These are phyloP conservation scores for Copidosoma floridanum DNA, from an alignment of 1,140 invertebrate genomes.

Conservation along the genomic window DNA sequence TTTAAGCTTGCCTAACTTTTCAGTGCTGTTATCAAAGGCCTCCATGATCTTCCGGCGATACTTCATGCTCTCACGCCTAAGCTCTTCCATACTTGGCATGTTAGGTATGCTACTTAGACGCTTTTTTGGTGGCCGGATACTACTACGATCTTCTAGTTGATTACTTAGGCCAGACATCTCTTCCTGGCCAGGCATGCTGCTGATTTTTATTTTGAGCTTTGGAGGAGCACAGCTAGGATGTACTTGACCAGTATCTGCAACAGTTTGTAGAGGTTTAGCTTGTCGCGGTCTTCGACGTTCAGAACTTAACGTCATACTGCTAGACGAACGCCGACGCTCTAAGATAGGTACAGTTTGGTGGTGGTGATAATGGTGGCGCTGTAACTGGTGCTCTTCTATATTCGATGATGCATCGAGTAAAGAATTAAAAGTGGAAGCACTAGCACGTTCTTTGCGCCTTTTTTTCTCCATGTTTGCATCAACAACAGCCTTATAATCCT, in stretches of 20 bases:
- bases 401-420: constrained; percentile 27
- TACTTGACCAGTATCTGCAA: constrained; percentile 26
- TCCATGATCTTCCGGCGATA: constrained; percentile 80
- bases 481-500: constrained; percentile 72
- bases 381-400: constrained; percentile 34
- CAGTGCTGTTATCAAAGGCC: constrained; percentile 62
- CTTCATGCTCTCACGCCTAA: constrained; percentile 83
- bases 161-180: constrained; percentile 38
- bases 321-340: constrained; percentile 49
- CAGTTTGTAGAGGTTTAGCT: constrained; percentile 49
- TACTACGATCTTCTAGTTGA: constrained; percentile 54
- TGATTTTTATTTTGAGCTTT: constrained; percentile 82
- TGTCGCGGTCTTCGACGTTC: constrained; percentile 62
- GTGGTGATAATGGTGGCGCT: background rate
- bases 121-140: constrained; percentile 72
- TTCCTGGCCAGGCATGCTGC: constrained; percentile 59
- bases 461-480: constrained; percentile 66
- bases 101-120: constrained; percentile 69
- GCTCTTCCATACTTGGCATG: constrained; percentile 71
- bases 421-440: constrained; percentile 25
- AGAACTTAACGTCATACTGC: constrained; percentile 30
- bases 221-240: constrained; percentile 48
- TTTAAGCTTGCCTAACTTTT: constrained; percentile 60
- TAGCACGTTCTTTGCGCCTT: constrained; percentile 62
- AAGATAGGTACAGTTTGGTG: background rate